A percentile compares a stretch with the other conserved stretches of the same genome.
These are phyloP conservation scores for Bemisia tabaci DNA, from an alignment of 1,140 invertebrate species.

Conservation along the genomic window DNA sequence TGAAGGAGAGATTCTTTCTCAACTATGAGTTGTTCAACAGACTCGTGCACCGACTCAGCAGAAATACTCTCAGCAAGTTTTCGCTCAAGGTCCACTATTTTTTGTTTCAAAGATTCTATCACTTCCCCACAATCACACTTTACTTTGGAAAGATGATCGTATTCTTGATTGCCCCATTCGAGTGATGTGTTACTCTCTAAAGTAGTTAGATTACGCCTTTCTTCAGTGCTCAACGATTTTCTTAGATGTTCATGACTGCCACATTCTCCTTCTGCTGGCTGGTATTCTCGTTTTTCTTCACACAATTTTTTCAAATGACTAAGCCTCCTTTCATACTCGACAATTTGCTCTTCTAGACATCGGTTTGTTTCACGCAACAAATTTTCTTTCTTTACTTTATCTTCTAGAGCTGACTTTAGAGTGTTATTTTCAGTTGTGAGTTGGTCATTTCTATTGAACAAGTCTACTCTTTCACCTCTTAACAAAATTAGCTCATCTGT, in stretches of 20 bases:
- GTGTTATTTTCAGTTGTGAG: background rate
- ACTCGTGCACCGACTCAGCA: background rate
- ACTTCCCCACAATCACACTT: no score
- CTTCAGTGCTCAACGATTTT: background rate
- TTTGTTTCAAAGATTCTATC: background rate
- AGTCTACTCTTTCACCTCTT: background rate
- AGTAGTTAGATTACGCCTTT: background rate
- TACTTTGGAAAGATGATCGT: no score
- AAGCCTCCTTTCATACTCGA: background rate
- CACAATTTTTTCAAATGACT: background rate
- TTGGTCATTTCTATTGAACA: background rate
- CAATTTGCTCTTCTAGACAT: background rate
- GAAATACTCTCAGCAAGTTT: background rate
- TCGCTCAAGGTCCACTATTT: background rate
- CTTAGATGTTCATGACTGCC: no score
- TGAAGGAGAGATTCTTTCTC: background rate
- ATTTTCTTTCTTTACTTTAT: no score
- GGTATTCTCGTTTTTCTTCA: background rate
- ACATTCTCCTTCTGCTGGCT: background rate
- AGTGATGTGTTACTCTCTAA: background rate
- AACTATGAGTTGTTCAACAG: background rate
- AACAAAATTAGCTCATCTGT: background rate
- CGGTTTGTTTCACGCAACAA: background rate
- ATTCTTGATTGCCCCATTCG: background rate
- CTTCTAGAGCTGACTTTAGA: background rate